A percentile compares a stretch with the other conserved stretches of the same genome.
Conservation (phyloP, 2,797 vertebrate species). For the Rousettus madagascariensis region DNA sequence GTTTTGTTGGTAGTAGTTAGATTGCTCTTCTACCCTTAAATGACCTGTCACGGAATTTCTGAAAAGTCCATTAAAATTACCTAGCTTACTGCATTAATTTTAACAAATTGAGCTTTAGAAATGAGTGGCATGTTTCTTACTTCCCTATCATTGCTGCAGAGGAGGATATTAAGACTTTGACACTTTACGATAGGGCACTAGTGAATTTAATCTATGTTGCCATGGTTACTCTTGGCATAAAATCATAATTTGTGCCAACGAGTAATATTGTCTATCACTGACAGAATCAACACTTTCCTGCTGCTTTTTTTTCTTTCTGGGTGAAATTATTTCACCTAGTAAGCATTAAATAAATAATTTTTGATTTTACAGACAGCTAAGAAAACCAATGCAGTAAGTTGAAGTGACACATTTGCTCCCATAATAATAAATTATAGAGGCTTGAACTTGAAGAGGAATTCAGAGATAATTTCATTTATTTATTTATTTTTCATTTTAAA, state of each 20-base stretch:
- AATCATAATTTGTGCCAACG: conserved; percentile 27
- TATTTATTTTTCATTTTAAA: conserved; percentile 34
- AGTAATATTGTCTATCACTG: conserved; percentile 43
- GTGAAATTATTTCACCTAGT: background rate
- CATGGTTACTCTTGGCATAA: conserved; percentile 51
- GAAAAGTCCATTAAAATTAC: conserved; percentile 36
- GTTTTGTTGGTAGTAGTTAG: background rate
- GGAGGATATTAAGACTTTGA: conserved; percentile 47
- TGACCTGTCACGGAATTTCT: conserved; percentile 40
- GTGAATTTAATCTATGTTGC: conserved; percentile 52
- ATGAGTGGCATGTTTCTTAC: background rate
- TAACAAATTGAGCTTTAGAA: conserved; percentile 35
- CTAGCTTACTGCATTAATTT: conserved; percentile 37
- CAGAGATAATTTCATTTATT: conserved; percentile 17
- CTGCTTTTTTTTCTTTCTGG: conserved; percentile 9
- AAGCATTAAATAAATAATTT: conserved; percentile 34
- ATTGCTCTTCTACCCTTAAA: background rate
- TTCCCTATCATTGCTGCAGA: conserved; percentile 32
- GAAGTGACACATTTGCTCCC: background rate
- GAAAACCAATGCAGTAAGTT: conserved; percentile 29
- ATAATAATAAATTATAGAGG: background rate
- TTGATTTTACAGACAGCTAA: conserved; percentile 8
- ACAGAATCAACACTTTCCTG: conserved; percentile 28
- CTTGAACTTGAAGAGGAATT: background rate
- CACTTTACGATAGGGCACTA: conserved; percentile 36